Evolutionary conservation across 2,797 vertebrate species (phyloP).

Genomic region (Ambastaia sidthimunki): DNA sequence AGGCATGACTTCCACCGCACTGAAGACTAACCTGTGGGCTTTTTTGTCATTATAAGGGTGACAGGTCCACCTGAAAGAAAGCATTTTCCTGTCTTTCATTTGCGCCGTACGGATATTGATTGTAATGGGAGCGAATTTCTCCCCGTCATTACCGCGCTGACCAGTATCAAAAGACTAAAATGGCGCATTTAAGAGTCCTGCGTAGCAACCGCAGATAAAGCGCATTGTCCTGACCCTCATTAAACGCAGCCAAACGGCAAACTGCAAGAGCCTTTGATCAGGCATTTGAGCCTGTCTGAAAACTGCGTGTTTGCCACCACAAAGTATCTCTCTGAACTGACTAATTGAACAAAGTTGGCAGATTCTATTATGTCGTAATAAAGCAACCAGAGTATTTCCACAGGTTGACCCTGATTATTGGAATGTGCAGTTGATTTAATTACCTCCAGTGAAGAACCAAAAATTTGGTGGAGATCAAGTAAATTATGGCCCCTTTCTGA

Average conservation of each 20-base stretch:
- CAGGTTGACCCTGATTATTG: conserved; percentile 74
- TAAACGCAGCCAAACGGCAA: conserved; percentile 74
- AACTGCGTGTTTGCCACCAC: conserved; percentile 62
- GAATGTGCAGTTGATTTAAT: conserved; percentile 72
- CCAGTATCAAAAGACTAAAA: conserved; percentile 72
- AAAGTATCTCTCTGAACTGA: conserved; percentile 69
- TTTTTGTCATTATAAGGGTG: conserved; percentile 57
- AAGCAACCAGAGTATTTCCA: conserved; percentile 70
- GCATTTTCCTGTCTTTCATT: conserved; percentile 56
- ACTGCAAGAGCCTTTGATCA: conserved; percentile 72
- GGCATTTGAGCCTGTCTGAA: conserved; percentile 70
- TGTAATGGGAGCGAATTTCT: conserved; percentile 57
- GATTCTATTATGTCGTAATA: conserved; percentile 66
- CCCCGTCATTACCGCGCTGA: conserved; percentile 71
- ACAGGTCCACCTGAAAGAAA: conserved; percentile 59
- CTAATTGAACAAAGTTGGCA: conserved; percentile 74
- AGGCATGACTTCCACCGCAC: conserved; percentile 53
- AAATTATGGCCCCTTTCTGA: conserved; percentile 70
- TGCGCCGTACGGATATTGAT: conserved; percentile 56
- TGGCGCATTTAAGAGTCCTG: conserved; percentile 71
- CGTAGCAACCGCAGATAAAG: conserved; percentile 69
- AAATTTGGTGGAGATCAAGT: conserved; percentile 79
- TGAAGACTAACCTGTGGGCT: conserved; percentile 56
- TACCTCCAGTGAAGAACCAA: conserved; percentile 75
- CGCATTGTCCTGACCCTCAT: conserved; percentile 73